A percentile compares a stretch with the other conserved stretches of the same genome.
These are phyloP conservation scores for Anastrepha ludens DNA, from an alignment of 1,140 invertebrate species.

Conservation along the genomic window DNA sequence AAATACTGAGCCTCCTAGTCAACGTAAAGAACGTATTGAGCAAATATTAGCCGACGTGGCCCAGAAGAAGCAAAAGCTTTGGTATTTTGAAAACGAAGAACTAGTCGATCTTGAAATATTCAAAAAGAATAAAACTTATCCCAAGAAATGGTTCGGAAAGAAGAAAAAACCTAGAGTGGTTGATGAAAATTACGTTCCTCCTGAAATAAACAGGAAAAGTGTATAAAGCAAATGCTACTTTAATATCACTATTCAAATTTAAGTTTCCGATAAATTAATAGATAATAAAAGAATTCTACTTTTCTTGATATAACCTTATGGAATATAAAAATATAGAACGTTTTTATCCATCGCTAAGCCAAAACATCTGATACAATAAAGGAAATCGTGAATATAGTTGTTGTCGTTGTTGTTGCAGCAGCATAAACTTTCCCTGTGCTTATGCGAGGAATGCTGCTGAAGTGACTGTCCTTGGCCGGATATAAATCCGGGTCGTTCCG, in stretches of 20 bases:
- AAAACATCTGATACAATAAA: too few relatives aligned
- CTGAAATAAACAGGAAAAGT: conserved; percentile 75
- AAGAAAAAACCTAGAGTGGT: conserved; percentile 74
- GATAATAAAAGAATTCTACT: background rate
- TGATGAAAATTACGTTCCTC: conserved; percentile 82
- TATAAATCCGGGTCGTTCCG: too few relatives aligned
- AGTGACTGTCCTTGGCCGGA: too few relatives aligned
- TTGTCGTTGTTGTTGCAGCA: too few relatives aligned
- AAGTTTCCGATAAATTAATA: background rate
- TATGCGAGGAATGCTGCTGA: too few relatives aligned
- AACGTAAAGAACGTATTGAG: conserved; percentile 76
- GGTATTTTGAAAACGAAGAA: conserved; percentile 87
- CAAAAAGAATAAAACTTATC: conserved; percentile 75
- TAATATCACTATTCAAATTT: background rate
- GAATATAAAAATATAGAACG: too few relatives aligned
- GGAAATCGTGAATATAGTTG: too few relatives aligned
- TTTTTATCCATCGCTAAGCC: too few relatives aligned
- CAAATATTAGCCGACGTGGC: conserved; percentile 78
- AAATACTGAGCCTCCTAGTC: background rate
- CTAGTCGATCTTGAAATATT: conserved; percentile 83
- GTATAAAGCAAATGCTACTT: background rate
- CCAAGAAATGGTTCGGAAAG: conserved; percentile 73
- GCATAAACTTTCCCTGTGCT: too few relatives aligned
- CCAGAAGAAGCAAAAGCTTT: conserved; percentile 81
- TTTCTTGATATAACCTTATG: too few relatives aligned